Evolutionary conservation across 2,797 vertebrate genomes (phyloP).

Genomic region (Corythornis leucogaster): DNA sequence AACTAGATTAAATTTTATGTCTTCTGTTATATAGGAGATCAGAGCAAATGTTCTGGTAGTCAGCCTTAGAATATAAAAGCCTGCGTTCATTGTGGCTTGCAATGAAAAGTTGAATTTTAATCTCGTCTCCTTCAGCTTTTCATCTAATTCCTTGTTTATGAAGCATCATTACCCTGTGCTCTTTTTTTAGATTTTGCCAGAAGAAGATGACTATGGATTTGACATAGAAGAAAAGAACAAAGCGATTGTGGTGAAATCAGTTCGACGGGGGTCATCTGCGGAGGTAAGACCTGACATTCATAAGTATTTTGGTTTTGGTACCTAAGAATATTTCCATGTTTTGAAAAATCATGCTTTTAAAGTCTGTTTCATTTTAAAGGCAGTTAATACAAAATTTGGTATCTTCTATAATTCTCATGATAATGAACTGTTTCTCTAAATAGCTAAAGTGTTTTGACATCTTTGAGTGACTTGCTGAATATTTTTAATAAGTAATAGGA

Average conservation of each 20-base stretch:
- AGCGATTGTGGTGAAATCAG: constrained; percentile 91
- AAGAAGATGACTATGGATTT: constrained; percentile 96
- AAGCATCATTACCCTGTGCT: background rate
- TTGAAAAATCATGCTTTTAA: background rate
- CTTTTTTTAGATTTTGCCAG: constrained; percentile 87
- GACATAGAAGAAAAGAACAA: constrained; percentile 98
- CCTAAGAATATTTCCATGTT: background rate
- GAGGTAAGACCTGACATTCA: constrained; percentile 84
- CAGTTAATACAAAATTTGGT: background rate
- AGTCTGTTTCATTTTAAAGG: background rate
- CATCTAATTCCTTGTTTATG: background rate
- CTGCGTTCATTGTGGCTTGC: background rate
- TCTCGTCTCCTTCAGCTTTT: background rate
- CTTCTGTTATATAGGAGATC: background rate
- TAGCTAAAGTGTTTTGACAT: background rate
- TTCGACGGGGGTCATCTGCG: constrained; percentile 91
- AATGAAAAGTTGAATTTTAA: background rate
- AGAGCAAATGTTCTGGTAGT: background rate
- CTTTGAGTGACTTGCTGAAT: background rate
- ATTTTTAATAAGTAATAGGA: background rate
- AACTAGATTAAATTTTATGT: background rate
- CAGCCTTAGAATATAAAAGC: background rate
- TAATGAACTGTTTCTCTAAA: background rate
- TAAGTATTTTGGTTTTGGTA: background rate
- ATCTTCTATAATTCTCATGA: background rate